Evolutionary conservation across 2,888 invertebrate species (phyloP).

Genomic region (Cataglyphis altisquamis): DNA sequence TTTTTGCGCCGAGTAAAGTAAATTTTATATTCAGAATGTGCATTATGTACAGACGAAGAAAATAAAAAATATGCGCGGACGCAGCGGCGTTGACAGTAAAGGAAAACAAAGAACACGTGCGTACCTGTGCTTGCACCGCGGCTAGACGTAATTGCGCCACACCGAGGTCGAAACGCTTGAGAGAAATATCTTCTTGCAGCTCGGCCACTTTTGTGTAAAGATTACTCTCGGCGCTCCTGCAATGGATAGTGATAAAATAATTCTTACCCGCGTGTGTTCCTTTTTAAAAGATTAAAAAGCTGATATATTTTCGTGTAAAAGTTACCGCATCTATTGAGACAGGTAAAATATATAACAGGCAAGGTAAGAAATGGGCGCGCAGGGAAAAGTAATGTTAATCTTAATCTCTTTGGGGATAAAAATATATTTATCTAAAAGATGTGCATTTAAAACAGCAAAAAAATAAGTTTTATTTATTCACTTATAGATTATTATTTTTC

Average conservation of each 20-base stretch:
- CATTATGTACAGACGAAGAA: not conserved
- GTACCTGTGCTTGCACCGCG: constrained; percentile 96
- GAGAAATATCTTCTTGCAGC: constrained; percentile 97
- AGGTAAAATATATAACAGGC: constrained; percentile 4
- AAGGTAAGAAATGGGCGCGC: not conserved
- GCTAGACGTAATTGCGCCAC: constrained; percentile 96
- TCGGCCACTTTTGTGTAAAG: constrained; percentile 98
- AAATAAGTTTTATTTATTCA: not conserved
- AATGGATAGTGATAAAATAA: constrained; percentile 52
- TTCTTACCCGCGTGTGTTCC: not conserved
- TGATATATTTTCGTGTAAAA: constrained; percentile 19
- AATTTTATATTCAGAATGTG: not conserved
- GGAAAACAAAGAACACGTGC: not conserved
- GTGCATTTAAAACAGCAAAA: not conserved
- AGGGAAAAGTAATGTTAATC: constrained; percentile 4
- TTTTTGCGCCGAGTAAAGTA: not conserved
- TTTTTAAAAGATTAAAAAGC: constrained; percentile 45
- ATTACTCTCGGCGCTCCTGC: constrained; percentile 90
- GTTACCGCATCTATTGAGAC: not conserved
- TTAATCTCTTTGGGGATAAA: not conserved
- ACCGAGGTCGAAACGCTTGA: constrained; percentile 97
- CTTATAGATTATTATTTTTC: too few relatives aligned
- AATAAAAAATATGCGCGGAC: constrained; percentile 13
- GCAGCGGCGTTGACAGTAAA: not conserved
- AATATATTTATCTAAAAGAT: not conserved